Evolutionary conservation across 2,888 invertebrate genomes (phyloP), one percentile per base, ranked within the genome.

Genomic region (Xestobium rufovillosum): DNA sequence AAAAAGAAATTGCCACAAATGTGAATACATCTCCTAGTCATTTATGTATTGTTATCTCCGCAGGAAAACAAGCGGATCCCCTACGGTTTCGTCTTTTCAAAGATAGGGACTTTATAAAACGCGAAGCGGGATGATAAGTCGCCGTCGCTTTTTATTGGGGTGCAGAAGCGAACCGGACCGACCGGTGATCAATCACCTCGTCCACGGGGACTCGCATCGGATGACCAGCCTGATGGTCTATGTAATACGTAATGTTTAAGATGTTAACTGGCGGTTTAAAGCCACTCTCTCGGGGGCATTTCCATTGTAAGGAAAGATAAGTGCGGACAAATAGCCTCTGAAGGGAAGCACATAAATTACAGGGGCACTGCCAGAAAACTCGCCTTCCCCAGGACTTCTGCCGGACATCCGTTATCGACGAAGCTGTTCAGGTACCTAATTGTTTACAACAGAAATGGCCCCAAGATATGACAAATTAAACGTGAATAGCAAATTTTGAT

Each of bases 211-310:
- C 30, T 26, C 26, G 29, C 44, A 47, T 45, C 38, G 38, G 41
- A 49, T 50, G 50, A 50, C 43, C 39, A 26, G 41, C 45, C 49
- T 52, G 51, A 53, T 53, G 51, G 51, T 49, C 53, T 53, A 50
- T 61, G 60, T 64, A 62, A 63, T 63, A 61, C 56, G 58, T 60
- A 61, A 61, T 63, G 60, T 61, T 63, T 60, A 64, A 64, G 65
- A 64, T 63, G 63, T 63, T 63, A 63, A 62, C 65, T 60, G 60
- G 60, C 55, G 60, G 60, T 62, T 62, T 63, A 60, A 60, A 60
- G 47, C 52, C 50, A 47, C 52, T 58, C 62, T 61, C 63, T 45
- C 41, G 61, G 59, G 63, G 56, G 56, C 55, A 57, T 56, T 63
- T 60, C 45, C 45, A 48, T 50, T 47, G 49, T 52, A 50, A 47